Evolutionary conservation across 2,888 invertebrate genomes (phyloP), one percentile per base, ranked within the genome.

Genomic region (Ophioninae sp.): DNA sequence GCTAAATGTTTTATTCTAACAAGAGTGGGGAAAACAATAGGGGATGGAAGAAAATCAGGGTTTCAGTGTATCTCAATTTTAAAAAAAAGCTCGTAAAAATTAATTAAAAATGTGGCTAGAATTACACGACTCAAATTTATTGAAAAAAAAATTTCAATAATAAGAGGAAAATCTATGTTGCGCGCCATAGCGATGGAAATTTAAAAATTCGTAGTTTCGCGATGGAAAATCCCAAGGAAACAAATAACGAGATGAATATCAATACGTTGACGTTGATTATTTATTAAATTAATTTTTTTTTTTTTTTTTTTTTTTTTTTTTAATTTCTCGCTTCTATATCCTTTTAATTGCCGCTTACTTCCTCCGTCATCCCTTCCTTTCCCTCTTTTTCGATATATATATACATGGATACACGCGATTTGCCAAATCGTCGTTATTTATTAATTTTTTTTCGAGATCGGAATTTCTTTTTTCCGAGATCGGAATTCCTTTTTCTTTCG

Each of bases 301-400:
- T 67, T 30, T 50, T 67, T 37, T 76, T 67, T 61, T 39, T 20
- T 59, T 6, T 62, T 61, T 44, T 17, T 56, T 23, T 0, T 64
- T 61, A 13, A 13, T 64, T 41, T 30, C 1, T 56, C 17, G 50
- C 50, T 50, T 69, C 62, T 72, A 67, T 56, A 62, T 57, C 44
- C 57, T 10, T 50, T 41, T 41, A 21, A 59, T 30, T 13, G 3
- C n/a, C 37, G 7, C 37, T 76, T 70, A 56, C 70, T 59, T 37
- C 80, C 13, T 68, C 62, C 78, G 81, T 37, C 37, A 77, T 23
- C 59, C 64, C 56, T 70, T 21, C 59, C 44, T 39, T 23, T 76
- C 62, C 83, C 20, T 84, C 82, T 78, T 10, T 79, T 20, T 83
- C 62, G 75, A 20, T 79, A 17, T 67, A 50, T 50, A 7, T 77